Percentiles rank a stretch among this genome's conserved stretches.
Conservation (phyloP, 37 sponge, comb jelly and placozoan genomes). For the Beroe forskalii region DNA sequence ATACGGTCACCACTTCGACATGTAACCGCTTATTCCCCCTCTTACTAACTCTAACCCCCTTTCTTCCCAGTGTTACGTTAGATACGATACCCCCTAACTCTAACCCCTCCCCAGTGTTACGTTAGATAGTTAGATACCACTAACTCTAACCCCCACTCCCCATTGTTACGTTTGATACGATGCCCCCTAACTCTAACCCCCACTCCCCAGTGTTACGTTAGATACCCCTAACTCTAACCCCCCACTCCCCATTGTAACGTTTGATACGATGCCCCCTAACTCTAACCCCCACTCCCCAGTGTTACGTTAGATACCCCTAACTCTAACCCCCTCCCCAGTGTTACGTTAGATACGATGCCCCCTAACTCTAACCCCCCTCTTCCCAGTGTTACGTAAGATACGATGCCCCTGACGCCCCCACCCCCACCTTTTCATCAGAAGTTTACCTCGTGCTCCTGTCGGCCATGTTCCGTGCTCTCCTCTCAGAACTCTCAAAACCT, state of each 20-base stretch:
- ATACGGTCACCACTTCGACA: too few relatives aligned
- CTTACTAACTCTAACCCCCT: too few relatives aligned
- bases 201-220: background rate
- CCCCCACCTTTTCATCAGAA: conserved; percentile 15
- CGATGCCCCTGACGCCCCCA: background rate
- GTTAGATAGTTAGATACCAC: background rate
- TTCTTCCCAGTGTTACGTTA: background rate
- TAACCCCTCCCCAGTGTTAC: conserved; percentile 7
- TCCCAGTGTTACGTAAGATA: conserved; percentile 1
- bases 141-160: too few relatives aligned
- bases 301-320: background rate
- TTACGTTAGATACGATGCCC: too few relatives aligned
- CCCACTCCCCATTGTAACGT: too few relatives aligned
- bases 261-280: too few relatives aligned
- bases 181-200: too few relatives aligned
- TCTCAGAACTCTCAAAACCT: conserved; percentile 9
- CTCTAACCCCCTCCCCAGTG: too few relatives aligned
- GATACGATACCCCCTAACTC: background rate
- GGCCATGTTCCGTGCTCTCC: conserved; percentile 42
- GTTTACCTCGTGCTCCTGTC: conserved; percentile 8
- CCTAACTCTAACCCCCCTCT: too few relatives aligned
- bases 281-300: too few relatives aligned
- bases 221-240: background rate
- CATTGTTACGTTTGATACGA: too few relatives aligned
- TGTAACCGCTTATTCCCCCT: too few relatives aligned